Base-by-base conservation (phyloP, 2,113 vertebrate genomes). In the Electrona antarctica region DNA sequence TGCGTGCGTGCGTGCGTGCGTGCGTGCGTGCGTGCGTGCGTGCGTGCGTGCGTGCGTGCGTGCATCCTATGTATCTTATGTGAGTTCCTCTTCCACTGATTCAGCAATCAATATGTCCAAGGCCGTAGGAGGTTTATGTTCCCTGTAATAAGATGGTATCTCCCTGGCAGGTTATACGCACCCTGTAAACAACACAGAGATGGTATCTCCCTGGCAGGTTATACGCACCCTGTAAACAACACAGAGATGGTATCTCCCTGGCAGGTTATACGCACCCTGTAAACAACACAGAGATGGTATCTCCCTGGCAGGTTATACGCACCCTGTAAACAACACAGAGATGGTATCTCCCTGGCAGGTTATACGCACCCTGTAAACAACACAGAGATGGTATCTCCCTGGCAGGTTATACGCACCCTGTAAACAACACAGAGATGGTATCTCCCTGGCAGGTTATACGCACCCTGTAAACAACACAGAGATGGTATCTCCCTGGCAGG, bases 101-200 rank as follows among this genome's bases (percentile, higher is more conserved):
- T 62, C 64, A 62, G 59, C 29, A 56, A 68, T 74, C 58, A 68
- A 74, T 68, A 56, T 41, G n/a, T 49, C 4, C 15, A 41, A 8
- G 15, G 21, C 73, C 7, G 11, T 11, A 15, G 33, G 49, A 45
- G 51, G 21, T 29, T 60, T 41, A 60, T 56, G 59, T 46, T 29
- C 54, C 67, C 10, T 69, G 58, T 58, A 48, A 29, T 29, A 47
- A 46, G 57, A 74, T 74, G 64, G 64, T 61, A 74, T 74, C 72
- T 47, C 10, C 56, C 64, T 29, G 28, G 14, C n/a, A 48, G 64
- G 49, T 67, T 67, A 61, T 48, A 9, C 28, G 45, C 21, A 41
- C 49, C 52, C 28, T 11, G 63, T 15, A 58, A 67, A 69, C 41
- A 69, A 69, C 57, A 41, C 33, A 41, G 33, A 28, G 67, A 69